Percentiles rank a stretch among this genome's conserved stretches.
phyloP scores from a whole-genome alignment of 2,113 vertebrate genomes.

The Engystomops pustulosus region DNA sequence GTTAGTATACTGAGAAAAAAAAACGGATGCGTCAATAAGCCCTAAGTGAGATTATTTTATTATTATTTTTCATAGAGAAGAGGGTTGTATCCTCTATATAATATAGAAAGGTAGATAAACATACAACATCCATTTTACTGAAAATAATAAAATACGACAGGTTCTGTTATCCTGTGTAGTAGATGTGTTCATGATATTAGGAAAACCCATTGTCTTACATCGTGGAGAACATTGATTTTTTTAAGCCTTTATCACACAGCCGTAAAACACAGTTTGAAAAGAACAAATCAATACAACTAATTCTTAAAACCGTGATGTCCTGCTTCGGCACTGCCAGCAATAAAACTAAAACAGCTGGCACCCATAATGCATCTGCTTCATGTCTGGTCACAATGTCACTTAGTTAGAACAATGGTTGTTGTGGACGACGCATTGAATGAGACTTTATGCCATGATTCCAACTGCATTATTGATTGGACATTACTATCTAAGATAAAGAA shows the following conservation, averaged over 20 bases:
- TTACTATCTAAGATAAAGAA: no score
- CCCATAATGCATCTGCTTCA: background rate
- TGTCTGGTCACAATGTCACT: background rate
- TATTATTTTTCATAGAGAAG: no score
- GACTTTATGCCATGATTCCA: background rate
- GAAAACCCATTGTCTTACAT: background rate
- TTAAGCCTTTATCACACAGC: slow-evolving; percentile 1
- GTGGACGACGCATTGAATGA: background rate
- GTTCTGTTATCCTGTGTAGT: background rate
- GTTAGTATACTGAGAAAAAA: no score
- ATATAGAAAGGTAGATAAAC: no score
- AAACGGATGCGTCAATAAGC: no score
- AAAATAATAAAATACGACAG: no score
- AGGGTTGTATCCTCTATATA: no score
- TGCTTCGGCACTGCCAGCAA: background rate
- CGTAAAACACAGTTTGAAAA: slow-evolving; percentile 25
- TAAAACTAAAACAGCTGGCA: slow-evolving; percentile 9
- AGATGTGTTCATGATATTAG: background rate
- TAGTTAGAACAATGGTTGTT: background rate
- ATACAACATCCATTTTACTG: no score
- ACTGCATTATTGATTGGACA: background rate
- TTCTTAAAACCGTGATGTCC: slow-evolving; percentile 31
- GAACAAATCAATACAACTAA: slow-evolving; percentile 41
- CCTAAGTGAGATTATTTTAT: no score
- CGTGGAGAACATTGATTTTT: slow-evolving; percentile 1